phyloP scores from a whole-genome alignment of 2,888 invertebrate genomes.

The Diarsia brunnea region DNA sequence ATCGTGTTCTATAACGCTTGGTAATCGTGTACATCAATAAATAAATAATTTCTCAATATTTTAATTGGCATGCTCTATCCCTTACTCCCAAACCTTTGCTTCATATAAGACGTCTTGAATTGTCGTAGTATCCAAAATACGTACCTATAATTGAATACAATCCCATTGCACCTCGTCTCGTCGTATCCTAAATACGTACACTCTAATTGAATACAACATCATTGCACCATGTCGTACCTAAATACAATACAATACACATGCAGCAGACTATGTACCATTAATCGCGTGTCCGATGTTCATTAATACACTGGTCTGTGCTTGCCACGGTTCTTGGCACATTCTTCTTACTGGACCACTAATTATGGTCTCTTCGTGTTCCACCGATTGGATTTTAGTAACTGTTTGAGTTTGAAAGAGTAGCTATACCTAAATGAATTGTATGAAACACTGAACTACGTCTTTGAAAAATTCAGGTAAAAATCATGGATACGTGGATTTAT shows the following conservation, averaged over 20 bases:
- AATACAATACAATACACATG: slow-evolving; percentile 31
- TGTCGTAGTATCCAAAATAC: background rate
- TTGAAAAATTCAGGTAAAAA: background rate
- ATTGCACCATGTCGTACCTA: slow-evolving; percentile 12
- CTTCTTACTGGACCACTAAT: slow-evolving; percentile 41
- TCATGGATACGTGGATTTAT: background rate
- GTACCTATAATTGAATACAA: background rate
- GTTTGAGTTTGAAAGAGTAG: background rate
- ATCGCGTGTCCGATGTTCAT: slow-evolving; percentile 53
- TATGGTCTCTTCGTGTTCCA: slow-evolving; percentile 28
- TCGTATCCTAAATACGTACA: background rate
- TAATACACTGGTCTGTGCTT: slow-evolving; percentile 52
- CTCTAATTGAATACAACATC: slow-evolving; percentile 9
- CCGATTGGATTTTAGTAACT: slow-evolving; percentile 21
- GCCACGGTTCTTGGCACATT: slow-evolving; percentile 51
- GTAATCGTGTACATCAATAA: background rate
- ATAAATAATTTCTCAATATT: background rate
- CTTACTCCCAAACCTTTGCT: background rate
- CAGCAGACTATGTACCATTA: slow-evolving; percentile 37
- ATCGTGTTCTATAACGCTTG: background rate
- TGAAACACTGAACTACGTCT: background rate
- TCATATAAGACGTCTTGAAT: background rate
- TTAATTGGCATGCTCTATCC: background rate
- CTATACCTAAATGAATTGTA: background rate
- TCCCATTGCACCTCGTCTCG: background rate